A percentile compares a stretch with the other conserved stretches of the same genome.
Evolutionary conservation across 64 coral and sea anemone species (phyloP).

Genomic region (Anthopleura sola): DNA sequence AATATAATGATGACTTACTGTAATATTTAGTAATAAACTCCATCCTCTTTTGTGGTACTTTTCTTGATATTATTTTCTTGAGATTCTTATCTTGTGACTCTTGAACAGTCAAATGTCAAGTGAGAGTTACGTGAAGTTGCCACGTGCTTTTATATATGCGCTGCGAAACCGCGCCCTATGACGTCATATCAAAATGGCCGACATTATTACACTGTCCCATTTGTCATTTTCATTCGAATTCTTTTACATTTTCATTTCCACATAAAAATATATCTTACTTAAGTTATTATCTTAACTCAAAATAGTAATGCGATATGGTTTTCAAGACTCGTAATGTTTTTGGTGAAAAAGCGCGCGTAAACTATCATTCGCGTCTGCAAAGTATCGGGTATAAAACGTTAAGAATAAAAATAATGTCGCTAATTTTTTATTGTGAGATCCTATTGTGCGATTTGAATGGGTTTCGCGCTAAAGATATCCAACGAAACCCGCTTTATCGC

Average conservation of each 20-base stretch:
- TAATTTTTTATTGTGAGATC: neutral
- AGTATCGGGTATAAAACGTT: neutral
- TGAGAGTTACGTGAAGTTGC: neutral
- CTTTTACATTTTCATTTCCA: no score
- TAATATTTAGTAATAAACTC: neutral
- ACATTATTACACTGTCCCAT: neutral
- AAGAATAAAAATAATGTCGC: neutral
- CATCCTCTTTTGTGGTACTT: no score
- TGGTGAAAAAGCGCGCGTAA: neutral
- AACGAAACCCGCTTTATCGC: neutral
- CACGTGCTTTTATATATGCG: constrained; percentile 7
- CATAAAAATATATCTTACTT: no score
- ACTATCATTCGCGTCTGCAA: neutral
- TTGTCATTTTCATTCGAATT: no score
- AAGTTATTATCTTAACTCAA: no score
- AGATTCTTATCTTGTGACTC: no score
- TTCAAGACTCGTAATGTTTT: no score
- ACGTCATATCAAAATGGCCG: neutral
- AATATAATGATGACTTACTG: constrained; percentile 13
- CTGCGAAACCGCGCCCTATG: neutral
- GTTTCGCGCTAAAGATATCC: neutral
- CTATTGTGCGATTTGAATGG: neutral
- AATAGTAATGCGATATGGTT: no score
- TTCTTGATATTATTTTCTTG: no score
- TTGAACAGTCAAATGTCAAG: no score